Conservation (phyloP, 2,888 invertebrate species). For the Oithona nana region DNA sequence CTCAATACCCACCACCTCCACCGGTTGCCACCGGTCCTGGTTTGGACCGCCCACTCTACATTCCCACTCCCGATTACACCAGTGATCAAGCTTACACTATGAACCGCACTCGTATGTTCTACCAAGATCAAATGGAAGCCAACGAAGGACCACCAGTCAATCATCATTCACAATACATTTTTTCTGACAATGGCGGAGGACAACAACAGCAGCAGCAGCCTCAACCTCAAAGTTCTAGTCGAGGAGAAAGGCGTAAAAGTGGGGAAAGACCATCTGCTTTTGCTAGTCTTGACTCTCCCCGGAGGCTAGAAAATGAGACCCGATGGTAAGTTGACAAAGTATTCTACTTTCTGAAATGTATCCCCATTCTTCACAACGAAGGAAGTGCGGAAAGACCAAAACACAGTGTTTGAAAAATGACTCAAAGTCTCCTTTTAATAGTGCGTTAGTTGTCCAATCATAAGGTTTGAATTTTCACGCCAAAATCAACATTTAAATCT, state of each 20-base stretch:
- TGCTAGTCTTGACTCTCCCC: not conserved
- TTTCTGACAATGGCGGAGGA: not conserved
- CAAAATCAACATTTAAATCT: no score
- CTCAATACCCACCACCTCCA: constrained; percentile 16
- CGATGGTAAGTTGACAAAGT: not conserved
- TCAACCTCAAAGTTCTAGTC: not conserved
- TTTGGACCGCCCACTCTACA: constrained; percentile 12
- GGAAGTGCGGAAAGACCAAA: no score
- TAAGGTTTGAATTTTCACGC: no score
- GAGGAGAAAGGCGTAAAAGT: not conserved
- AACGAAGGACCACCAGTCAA: not conserved
- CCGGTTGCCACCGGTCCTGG: constrained; percentile 17
- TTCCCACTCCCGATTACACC: constrained; percentile 5
- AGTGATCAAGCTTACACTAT: not conserved
- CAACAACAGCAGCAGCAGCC: not conserved
- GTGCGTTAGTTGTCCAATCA: no score
- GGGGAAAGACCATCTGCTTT: not conserved
- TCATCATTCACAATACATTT: no score
- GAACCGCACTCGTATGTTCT: not conserved
- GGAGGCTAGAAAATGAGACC: not conserved
- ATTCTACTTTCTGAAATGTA: no score
- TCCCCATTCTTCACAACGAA: no score
- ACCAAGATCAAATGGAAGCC: constrained; percentile 6
- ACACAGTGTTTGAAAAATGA: no score
- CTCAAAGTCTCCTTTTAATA: no score